Base-by-base conservation (phyloP, 2,113 vertebrate species). In the Corvus moneduloides region DNA sequence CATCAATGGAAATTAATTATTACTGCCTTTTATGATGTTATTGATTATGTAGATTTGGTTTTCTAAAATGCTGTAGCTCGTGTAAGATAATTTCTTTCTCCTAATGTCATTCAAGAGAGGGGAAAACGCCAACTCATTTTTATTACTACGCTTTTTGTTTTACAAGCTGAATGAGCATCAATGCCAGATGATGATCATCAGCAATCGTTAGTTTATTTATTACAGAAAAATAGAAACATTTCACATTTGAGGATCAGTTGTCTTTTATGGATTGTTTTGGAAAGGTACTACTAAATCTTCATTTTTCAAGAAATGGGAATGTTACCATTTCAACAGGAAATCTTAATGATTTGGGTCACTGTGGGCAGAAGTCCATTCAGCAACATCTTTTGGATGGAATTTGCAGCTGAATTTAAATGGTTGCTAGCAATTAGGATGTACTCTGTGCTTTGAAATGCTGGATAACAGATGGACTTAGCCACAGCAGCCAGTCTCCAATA, bases 231-330 rank as follows among this genome's bases (percentile, higher is more conserved):
- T 5, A 71, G 18, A 64, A 89, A 49, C 7, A 21, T 72, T 66
- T 48, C n/a, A 13, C 22, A 56, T 80, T 55, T 78, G 17, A 56
- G 7, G 37, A 52, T 61, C 33, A 49, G 17, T 64, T 78, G 10
- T 55, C 17, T 89, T 84, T 84, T 48, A 49, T 28, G 11, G 80
- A 41, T 10, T 92, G 7, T 48, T 89, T 92, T 52, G 54, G 49
- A 84, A 89, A 84, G 19, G 24, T 61, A 49, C 11, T 89, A 18
- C 7, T 81, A 74, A 59, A 63, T 33, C 75, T 37, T 39, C 16
- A 44, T 56, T 92, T 91, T 91, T 84, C 24, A 75, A 75, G 81
- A 71, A 90, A 51, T 54, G 24, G 32, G 39, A 75, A 58, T 73
- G 22, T 66, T 88, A 69, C 43, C 39, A 33, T 49, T 69, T 30